phyloP scores from a whole-genome alignment of 2,113 vertebrate species.

The Oreochromis tanganicae region DNA sequence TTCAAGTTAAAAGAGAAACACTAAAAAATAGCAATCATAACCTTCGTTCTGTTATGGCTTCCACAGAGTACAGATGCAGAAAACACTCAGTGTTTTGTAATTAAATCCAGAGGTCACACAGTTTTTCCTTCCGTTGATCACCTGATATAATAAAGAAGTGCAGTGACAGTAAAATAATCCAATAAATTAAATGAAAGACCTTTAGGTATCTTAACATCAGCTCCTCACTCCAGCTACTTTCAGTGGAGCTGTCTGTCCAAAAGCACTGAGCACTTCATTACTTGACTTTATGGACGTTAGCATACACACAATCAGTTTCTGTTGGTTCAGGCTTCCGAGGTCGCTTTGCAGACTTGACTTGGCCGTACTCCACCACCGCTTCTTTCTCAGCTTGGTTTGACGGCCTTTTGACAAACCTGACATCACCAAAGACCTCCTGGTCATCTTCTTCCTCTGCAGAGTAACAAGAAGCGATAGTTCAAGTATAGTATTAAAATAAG shows the following conservation, averaged over 20 bases:
- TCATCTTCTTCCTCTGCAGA: background rate
- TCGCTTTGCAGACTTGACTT: slow-evolving; percentile 22
- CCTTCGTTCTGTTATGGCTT: no score
- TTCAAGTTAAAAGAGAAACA: no score
- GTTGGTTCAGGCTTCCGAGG: background rate
- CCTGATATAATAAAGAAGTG: background rate
- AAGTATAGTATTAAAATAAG: background rate
- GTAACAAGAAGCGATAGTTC: background rate
- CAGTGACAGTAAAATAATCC: background rate
- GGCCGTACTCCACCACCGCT: slow-evolving; percentile 41
- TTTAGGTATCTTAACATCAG: background rate
- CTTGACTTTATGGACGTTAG: background rate
- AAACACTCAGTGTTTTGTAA: no score
- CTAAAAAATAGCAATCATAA: no score
- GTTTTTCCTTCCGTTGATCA: background rate
- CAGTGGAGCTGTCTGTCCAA: background rate
- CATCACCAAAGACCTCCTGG: slow-evolving; percentile 30
- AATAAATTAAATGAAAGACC: background rate
- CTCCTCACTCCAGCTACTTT: fast-evolving
- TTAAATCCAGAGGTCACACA: no score
- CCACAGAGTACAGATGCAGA: no score
- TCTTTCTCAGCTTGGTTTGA: background rate
- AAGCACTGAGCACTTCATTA: background rate
- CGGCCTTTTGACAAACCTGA: background rate
- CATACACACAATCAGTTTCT: slow-evolving; percentile 27